Base-by-base conservation (phyloP, 2,113 vertebrate genomes). In the Mustela nigripes region DNA sequence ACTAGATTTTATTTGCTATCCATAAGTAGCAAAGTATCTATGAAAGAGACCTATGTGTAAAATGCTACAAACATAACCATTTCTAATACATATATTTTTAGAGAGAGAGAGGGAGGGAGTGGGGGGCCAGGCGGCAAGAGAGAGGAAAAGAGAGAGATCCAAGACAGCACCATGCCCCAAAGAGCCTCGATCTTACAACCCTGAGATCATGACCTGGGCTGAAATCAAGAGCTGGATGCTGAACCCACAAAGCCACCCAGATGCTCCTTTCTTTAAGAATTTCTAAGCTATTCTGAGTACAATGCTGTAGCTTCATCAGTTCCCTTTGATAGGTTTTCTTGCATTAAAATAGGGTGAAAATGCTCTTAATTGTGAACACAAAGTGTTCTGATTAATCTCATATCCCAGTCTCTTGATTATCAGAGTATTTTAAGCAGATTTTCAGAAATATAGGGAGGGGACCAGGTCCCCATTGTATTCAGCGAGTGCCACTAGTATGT, bases 1-100 rank as follows among this genome's bases (percentile, higher is more conserved):
- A 85, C 33, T 93, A 81, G 42, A 94, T 98, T 67, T 0, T 39
- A 97, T 97, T 98, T 98, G 45, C 53, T 98, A 45, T 79, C 88
- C 24, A 83, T 26, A 88, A 97, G 71, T 26, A 39, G 62, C 50
- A 97, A 98, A 97, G 91, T 91, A 92, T 50, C n/a, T 95, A 83
- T 28, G 63, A 97, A 98, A 96, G 36, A 95, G 89, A 93, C 33
- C n/a, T 33, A 92, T 62, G 22, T 76, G 58, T 92, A 94, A 98
- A 98, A 96, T 95, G 36, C 45, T 91, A 93, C 94, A 78, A 74
- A 91, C 50, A 48, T 12, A 90, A 93, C n/a, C 26, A 91, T 58
- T 86, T 71, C n/a, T 36, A 69, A 69, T 69, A 36, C n/a, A 19
- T 69, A 18, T 69, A n/a, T 69, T 69, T 69, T 69, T 36, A 69